Base-by-base conservation (phyloP, 2,888 invertebrate genomes). In the Aphodius granarius region DNA sequence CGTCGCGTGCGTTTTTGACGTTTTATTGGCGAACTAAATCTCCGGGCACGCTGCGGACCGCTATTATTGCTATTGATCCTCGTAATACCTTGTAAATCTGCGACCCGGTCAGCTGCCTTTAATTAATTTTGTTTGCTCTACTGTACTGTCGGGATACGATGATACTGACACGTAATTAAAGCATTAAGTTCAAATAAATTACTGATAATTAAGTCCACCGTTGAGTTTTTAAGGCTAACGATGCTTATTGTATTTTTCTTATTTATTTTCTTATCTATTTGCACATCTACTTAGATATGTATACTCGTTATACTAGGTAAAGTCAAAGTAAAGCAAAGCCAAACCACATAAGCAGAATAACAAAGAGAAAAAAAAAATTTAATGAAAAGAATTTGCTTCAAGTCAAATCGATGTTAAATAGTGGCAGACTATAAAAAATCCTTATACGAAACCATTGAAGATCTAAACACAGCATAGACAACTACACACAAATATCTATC, bases 1-100 rank as follows among this genome's bases (percentile, higher is more conserved):
- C 20, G 68, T 68, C 68, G 68, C 68, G 68, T 68, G 68, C 66
- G 66, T 22, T 68, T 21, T 68, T 22, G 22, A 68, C 13, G 22
- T 68, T 43, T 43, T 43, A 43, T 43, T 43, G 43, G 43, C 43
- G 43, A 43, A 43, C 43, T 43, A 43, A 43, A 43, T 43, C 43
- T 43, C 43, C 43, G 43, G 43, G 43, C 43, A 43, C 68, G 68
- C 68, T 68, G 20, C 68, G 68, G 68, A n/a, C 16, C 68, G 68
- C 22, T 68, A 21, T 68, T 20, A 19, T 68, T 68, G 43, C 43
- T 43, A 43, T 43, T 43, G 43, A 43, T 43, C 43, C 43, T 43
- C 43, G 43, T 43, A 43, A 43, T 43, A 43, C 43, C 43, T 43
- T 43, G 43, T 43, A 43, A 43, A 43, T 43, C 43, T 43, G 43